These are phyloP conservation scores for Albula goreensis DNA, from an alignment of 2,113 vertebrate species.

Conservation along the genomic window DNA sequence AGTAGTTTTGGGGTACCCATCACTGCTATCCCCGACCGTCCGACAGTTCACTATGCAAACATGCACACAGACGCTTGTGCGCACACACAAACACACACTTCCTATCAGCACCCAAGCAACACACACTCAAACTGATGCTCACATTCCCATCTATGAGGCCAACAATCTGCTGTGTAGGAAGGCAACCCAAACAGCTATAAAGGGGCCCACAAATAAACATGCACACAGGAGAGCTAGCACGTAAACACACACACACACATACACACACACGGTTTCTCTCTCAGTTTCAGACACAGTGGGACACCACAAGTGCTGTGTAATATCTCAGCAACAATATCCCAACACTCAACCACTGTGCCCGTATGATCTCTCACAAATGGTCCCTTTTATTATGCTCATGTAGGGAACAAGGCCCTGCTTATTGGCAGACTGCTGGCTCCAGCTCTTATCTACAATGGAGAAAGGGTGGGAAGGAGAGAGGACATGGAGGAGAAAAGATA, in stretches of 20 bases:
- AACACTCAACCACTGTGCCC: slow-evolving; percentile 12
- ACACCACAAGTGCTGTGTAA: not conserved
- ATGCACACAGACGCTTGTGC: not conserved
- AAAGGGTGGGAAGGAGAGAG: slow-evolving; percentile 28
- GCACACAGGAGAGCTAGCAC: not conserved
- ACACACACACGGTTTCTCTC: not conserved
- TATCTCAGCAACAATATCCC: not conserved
- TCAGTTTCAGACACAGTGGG: slow-evolving; percentile 14
- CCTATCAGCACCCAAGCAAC: not conserved
- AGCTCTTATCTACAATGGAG: slow-evolving; percentile 56
- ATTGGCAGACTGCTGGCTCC: slow-evolving; percentile 49
- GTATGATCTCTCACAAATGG: not conserved
- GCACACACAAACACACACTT: not conserved
- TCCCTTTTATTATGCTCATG: not conserved
- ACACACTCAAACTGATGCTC: not conserved
- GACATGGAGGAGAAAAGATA: slow-evolving; percentile 30
- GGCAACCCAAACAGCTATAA: too few relatives aligned
- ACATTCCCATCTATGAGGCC: too few relatives aligned
- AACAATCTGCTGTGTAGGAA: too few relatives aligned
- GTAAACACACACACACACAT: not conserved
- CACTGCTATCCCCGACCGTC: slow-evolving; percentile 25
- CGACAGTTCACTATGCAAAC: not conserved
- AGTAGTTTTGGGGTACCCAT: slow-evolving; percentile 68
- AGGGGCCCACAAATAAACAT: not conserved
- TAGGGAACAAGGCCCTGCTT: slow-evolving; percentile 36